phyloP scores from a whole-genome alignment of 2,113 vertebrate genomes.

The Lanius collurio region DNA sequence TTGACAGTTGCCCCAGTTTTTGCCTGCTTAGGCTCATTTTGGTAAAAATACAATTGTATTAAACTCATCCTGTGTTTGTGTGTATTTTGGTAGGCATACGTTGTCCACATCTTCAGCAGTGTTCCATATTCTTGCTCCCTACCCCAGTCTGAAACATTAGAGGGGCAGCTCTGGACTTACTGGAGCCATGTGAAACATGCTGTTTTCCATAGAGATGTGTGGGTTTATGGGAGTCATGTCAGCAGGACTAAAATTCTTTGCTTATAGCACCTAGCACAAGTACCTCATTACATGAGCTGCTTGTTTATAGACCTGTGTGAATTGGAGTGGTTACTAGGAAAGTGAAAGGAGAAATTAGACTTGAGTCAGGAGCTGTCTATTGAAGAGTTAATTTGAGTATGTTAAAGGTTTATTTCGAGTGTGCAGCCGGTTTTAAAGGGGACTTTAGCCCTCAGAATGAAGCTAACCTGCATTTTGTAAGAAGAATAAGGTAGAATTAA shows the following conservation, averaged over 20 bases:
- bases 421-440: not conserved
- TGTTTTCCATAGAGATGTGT: not conserved
- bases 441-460: not conserved
- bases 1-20: not conserved
- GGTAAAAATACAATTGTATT: not conserved
- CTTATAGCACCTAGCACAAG: not conserved
- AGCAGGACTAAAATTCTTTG: not conserved
- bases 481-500: not conserved
- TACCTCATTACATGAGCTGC: not conserved
- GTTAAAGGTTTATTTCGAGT: not conserved
- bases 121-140: not conserved
- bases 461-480: not conserved
- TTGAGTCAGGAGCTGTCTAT: not conserved
- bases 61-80: not conserved
- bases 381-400: not conserved
- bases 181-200: not conserved
- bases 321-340: not conserved
- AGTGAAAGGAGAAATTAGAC: not conserved
- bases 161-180: not conserved
- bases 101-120: not conserved
- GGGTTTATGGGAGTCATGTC: not conserved
- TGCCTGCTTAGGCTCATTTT: not conserved
- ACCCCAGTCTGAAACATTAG: not conserved
- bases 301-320: accelerated
- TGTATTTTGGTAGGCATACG: not conserved